phyloP scores from a whole-genome alignment of 2,113 vertebrate species.

The Sminthopsis crassicaudata region DNA sequence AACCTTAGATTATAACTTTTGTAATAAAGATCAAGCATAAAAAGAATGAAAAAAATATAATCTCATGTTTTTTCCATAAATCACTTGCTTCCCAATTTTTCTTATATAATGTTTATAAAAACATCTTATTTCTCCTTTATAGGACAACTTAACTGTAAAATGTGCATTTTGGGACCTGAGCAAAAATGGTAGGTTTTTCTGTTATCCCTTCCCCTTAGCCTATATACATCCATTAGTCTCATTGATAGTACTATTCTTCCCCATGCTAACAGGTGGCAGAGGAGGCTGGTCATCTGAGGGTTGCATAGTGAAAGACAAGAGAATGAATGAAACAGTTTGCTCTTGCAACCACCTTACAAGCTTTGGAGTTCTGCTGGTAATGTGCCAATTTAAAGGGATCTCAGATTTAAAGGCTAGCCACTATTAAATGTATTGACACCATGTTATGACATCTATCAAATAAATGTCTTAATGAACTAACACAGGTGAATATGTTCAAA shows the following conservation, averaged over 20 bases:
- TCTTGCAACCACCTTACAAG: slow-evolving; percentile 96
- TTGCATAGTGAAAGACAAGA: slow-evolving; percentile 86
- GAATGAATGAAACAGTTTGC: slow-evolving; percentile 88
- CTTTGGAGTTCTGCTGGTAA: slow-evolving; percentile 94
- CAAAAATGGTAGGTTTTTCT: slow-evolving; percentile 88
- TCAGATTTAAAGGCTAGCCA: slow-evolving; percentile 23
- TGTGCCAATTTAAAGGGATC: background rate
- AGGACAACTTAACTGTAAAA: slow-evolving; percentile 84
- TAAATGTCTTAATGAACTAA: slow-evolving; percentile 52
- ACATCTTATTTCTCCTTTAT: slow-evolving; percentile 54
- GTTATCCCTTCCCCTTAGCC: slow-evolving; percentile 16
- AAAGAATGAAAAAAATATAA: slow-evolving; percentile 41
- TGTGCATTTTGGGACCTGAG: slow-evolving; percentile 94
- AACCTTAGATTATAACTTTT: slow-evolving; percentile 27
- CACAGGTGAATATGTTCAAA: background rate
- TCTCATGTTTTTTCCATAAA: background rate
- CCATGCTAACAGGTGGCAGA: slow-evolving; percentile 83
- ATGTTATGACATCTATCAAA: background rate
- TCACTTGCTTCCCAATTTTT: slow-evolving; percentile 34
- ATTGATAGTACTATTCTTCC: slow-evolving; percentile 51
- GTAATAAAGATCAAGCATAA: slow-evolving; percentile 38
- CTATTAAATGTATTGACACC: background rate
- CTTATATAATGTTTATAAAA: slow-evolving; percentile 41
- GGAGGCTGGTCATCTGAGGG: slow-evolving; percentile 92
- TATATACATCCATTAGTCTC: background rate